Evolutionary conservation across 2,797 vertebrate genomes (phyloP), one percentile per base, ranked within the genome.

Genomic region (Calcarius lapponicus): DNA sequence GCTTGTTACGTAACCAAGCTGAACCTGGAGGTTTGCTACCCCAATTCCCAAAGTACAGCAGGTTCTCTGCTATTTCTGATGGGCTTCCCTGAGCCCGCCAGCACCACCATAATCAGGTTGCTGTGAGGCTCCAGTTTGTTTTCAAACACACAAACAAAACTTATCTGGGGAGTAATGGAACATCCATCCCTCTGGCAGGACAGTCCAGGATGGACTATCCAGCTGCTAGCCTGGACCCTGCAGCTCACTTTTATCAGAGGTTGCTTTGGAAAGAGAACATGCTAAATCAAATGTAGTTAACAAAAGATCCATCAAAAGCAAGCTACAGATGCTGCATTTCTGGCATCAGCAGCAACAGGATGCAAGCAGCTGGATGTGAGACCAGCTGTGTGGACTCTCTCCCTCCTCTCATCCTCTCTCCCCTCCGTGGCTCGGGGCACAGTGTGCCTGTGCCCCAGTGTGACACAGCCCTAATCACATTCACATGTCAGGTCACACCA

Each of bases 401-500:
- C 66, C 47, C 78, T 90, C 36, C 47, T 54, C 50, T 78, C 45
- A 66, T 89, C 40, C 87, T 48, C 62, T 75, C 40, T 88, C 73
- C 47, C 34, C 70, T 36, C 15, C 0, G 0, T 5, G 47, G 40
- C 81, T 80, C 0, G 1, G 58, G 84, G 82, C 6, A 2, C 75
- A 56, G 40, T 51, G 83, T 57, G 92, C 64, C 86, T 64, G 83
- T 80, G 90, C 90, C 80, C 86, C 1, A 2, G 8, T 80, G 79
- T 11, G 73, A 89, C 92, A 82, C 93, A 88, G 87, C 62, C 54
- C 6, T 82, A 83, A 94, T 93, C 89, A 58, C 87, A 83, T 79
- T 94, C 95, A 95, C 85, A 95, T 92, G 93, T 56, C 75, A 86
- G 87, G 93, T 92, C 92, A 71, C 95, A 81, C 92, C 85, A 93